Percentiles rank a stretch among this genome's conserved stretches.
Evolutionary conservation across 1,140 invertebrate species (phyloP).

Genomic region (Bicyclus anynana): DNA sequence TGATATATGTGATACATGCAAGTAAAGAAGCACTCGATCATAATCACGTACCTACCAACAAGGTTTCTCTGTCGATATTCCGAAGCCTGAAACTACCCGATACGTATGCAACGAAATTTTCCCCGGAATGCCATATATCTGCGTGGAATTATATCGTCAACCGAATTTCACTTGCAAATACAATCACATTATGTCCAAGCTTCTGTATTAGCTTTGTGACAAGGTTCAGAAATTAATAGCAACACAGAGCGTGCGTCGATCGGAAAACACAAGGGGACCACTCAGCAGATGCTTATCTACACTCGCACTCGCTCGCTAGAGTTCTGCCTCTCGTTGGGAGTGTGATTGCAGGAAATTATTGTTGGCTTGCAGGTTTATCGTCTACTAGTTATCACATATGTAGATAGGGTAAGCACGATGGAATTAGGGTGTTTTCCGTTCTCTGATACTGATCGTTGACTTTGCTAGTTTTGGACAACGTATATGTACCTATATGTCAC

Average conservation of each 20-base stretch:
- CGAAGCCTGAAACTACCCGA: neutral
- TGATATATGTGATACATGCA: too few relatives aligned
- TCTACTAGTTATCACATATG: constrained; percentile 11
- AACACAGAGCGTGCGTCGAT: constrained; percentile 56
- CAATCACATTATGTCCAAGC: constrained; percentile 69
- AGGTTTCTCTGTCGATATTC: neutral
- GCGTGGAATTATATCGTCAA: constrained; percentile 22
- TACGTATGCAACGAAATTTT: neutral
- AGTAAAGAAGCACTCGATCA: neutral
- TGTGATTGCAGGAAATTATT: constrained; percentile 39
- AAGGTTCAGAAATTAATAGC: constrained; percentile 70
- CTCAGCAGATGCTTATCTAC: constrained; percentile 74
- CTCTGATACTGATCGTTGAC: neutral
- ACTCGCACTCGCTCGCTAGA: constrained; percentile 39
- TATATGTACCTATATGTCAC: neutral
- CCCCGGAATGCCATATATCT: constrained; percentile 10
- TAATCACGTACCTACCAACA: neutral
- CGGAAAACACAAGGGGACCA: constrained; percentile 68
- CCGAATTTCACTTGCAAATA: constrained; percentile 69
- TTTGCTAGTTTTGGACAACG: too few relatives aligned
- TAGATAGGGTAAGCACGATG: neutral
- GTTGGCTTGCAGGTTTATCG: constrained; percentile 26
- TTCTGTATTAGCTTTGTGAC: constrained; percentile 60
- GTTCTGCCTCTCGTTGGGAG: constrained; percentile 30
- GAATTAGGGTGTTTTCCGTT: neutral